These are phyloP conservation scores for Gila orcuttii DNA, from an alignment of 2,113 vertebrate genomes.

Conservation along the genomic window DNA sequence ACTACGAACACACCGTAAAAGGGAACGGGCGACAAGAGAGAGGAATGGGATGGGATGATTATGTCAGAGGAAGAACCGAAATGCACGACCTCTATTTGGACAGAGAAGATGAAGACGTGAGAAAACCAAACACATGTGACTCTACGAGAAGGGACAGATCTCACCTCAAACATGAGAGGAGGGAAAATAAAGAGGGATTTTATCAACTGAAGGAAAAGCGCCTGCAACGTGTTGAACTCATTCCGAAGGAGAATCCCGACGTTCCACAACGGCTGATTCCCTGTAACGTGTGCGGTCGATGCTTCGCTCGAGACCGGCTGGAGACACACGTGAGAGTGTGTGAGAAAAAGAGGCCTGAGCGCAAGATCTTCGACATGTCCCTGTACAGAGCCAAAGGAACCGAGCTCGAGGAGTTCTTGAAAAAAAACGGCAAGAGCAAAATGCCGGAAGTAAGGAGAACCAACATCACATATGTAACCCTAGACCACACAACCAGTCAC, in stretches of 20 bases:
- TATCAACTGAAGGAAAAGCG: neutral
- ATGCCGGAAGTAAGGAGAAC: constrained; percentile 65
- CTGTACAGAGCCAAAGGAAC: constrained; percentile 81
- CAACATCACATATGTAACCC: too few species aligned
- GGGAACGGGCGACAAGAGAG: neutral
- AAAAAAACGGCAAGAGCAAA: constrained; percentile 64
- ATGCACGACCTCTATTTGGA: neutral
- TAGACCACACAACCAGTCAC: too few species aligned
- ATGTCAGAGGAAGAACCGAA: neutral
- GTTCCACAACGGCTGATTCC: constrained; percentile 54
- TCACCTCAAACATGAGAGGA: neutral
- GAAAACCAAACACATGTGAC: neutral
- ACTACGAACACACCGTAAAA: neutral
- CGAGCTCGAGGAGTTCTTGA: constrained; percentile 76
- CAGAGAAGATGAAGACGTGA: constrained; percentile 41
- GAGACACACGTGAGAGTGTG: constrained; percentile 81
- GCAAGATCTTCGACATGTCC: constrained; percentile 81
- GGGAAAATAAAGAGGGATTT: neutral
- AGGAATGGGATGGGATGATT: constrained; percentile 4
- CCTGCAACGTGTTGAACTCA: constrained; percentile 30
- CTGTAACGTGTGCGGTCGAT: constrained; percentile 80
- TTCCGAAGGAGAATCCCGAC: neutral
- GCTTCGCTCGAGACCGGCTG: constrained; percentile 76
- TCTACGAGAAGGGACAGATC: neutral
- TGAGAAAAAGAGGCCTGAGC: constrained; percentile 72